A percentile compares a stretch with the other conserved stretches of the same genome.
Evolutionary conservation across 2,113 vertebrate species (phyloP).

Genomic region (Connochaetes taurinus): DNA sequence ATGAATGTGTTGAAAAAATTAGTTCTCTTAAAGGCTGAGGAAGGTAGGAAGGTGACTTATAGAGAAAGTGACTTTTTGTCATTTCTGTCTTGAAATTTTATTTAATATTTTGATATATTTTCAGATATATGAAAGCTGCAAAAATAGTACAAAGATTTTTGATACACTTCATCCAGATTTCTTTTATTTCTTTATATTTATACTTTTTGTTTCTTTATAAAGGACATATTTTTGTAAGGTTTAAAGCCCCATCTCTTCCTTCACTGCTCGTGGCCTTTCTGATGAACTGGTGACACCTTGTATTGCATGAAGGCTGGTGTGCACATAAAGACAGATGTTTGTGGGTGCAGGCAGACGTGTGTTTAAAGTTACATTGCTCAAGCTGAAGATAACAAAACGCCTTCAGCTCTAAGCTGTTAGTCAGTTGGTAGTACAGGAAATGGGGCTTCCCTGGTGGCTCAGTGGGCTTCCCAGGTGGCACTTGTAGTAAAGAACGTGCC

Average conservation of each 20-base stretch:
- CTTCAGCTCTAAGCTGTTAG: not conserved
- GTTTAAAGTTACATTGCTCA: not conserved
- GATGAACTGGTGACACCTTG: not conserved
- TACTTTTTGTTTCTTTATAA: not conserved
- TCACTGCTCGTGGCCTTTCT: not conserved
- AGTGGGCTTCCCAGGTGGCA: not conserved
- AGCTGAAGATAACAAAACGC: not conserved
- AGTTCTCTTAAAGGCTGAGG: not conserved
- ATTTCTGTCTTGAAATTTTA: not conserved
- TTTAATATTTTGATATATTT: not conserved
- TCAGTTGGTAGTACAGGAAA: not conserved
- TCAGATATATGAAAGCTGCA: constrained; percentile 12
- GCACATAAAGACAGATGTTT: not conserved
- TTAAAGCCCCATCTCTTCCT: not conserved
- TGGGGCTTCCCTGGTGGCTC: not conserved
- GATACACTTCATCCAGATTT: not conserved
- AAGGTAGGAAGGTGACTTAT: not conserved
- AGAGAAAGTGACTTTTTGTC: not conserved
- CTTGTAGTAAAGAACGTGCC: not conserved
- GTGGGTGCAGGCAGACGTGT: not conserved
- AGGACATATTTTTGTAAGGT: not conserved
- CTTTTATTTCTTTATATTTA: not conserved
- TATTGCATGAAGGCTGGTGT: not conserved
- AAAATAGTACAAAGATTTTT: not conserved
- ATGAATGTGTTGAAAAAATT: not conserved